A percentile compares a stretch with the other conserved stretches of the same genome.
These are phyloP conservation scores for Drosophila ogumai DNA, from an alignment of 1,140 invertebrate species.

Conservation along the genomic window DNA sequence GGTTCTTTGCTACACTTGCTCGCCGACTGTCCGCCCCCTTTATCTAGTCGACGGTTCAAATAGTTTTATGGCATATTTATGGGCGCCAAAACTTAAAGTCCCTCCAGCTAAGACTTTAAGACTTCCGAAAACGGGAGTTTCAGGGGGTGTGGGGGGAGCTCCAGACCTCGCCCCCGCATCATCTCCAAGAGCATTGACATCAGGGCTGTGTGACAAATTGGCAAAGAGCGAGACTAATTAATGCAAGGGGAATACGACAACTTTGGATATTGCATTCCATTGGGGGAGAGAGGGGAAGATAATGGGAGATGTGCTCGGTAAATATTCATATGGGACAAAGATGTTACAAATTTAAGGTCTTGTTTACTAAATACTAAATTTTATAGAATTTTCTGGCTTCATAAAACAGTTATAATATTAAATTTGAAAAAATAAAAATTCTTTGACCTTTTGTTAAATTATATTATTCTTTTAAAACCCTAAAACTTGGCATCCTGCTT, in stretches of 20 bases:
- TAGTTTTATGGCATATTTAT: conserved; percentile 83
- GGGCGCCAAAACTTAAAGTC: conserved; percentile 80
- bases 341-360: not conserved
- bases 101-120: conserved; percentile 76
- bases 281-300: conserved; percentile 2
- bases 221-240: conserved; percentile 72
- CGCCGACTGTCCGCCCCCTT: conserved; percentile 71
- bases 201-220: conserved; percentile 68
- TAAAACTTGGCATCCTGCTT: too few relatives aligned
- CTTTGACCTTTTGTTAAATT: too few relatives aligned
- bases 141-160: conserved; percentile 2
- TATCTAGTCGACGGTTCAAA: conserved; percentile 73
- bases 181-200: conserved; percentile 50
- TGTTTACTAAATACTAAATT: not conserved
- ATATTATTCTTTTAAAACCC: not conserved
- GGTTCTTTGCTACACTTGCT: conserved; percentile 69
- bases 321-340: conserved; percentile 30
- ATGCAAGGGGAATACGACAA: conserved; percentile 48
- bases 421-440: too few relatives aligned
- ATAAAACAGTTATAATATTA: not conserved
- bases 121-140: conserved; percentile 23
- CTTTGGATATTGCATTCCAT: conserved; percentile 49
- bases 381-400: not conserved
- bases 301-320: not conserved
- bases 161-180: conserved; percentile 20